These are phyloP conservation scores for Rhorus exstirpatorius DNA, from an alignment of 2,888 invertebrate genomes.

Conservation along the genomic window DNA sequence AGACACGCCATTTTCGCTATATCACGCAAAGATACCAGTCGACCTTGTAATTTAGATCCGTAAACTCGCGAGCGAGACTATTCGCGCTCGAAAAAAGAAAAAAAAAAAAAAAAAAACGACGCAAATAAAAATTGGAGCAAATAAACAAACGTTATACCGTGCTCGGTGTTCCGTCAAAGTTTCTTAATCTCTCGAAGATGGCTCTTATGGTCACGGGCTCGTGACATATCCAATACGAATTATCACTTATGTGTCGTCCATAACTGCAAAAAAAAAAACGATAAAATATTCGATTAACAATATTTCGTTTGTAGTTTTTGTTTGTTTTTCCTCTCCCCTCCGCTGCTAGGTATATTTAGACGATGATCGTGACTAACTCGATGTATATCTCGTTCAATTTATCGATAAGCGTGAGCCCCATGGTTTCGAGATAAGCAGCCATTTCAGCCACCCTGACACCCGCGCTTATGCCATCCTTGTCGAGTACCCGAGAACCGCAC, in stretches of 20 bases:
- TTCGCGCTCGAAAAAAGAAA: neutral
- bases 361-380: constrained; percentile 85
- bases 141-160: constrained; percentile 85
- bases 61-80: neutral
- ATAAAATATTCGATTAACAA: neutral
- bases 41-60: constrained; percentile 55
- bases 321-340: neutral
- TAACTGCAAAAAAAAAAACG: constrained; percentile 87
- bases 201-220: constrained; percentile 90
- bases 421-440: constrained; percentile 89
- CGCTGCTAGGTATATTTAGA: neutral
- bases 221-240: constrained; percentile 96
- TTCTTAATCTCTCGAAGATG: constrained; percentile 94
- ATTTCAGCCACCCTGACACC: constrained; percentile 93
- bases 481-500: constrained; percentile 95
- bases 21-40: constrained; percentile 33
- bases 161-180: constrained; percentile 88
- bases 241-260: constrained; percentile 95
- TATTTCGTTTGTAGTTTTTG: no score
- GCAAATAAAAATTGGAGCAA: neutral
- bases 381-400: constrained; percentile 93
- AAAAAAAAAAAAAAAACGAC: neutral
- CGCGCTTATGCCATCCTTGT: constrained; percentile 98
- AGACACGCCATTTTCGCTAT: constrained; percentile 23
- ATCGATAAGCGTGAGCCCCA: constrained; percentile 88